phyloP scores from a whole-genome alignment of 2,888 invertebrate genomes.

The Orthosia gothica region DNA sequence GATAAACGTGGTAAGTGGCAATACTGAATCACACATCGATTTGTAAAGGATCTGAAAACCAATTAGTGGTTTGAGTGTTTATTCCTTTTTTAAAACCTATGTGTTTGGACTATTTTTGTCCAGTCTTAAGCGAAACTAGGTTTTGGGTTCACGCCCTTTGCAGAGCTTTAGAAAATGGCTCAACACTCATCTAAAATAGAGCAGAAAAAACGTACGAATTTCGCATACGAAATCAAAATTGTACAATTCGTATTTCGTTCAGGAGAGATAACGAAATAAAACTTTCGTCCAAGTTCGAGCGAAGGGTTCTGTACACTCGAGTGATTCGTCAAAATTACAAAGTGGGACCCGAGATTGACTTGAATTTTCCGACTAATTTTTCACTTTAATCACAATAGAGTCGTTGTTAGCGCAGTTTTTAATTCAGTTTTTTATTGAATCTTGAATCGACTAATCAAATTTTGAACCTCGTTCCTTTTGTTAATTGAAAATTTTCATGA shows the following conservation, averaged over 20 bases:
- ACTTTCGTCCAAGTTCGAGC: slow-evolving; percentile 72
- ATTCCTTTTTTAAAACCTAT: not conserved
- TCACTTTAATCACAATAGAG: slow-evolving; percentile 71
- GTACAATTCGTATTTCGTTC: slow-evolving; percentile 69
- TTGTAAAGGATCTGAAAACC: slow-evolving; percentile 38
- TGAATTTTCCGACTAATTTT: slow-evolving; percentile 70
- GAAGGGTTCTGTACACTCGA: slow-evolving; percentile 66
- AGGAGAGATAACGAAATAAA: slow-evolving; percentile 77
- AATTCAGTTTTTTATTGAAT: slow-evolving; percentile 60
- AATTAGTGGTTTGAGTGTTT: slow-evolving; percentile 25
- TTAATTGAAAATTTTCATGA: slow-evolving; percentile 38
- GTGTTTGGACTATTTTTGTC: slow-evolving; percentile 23
- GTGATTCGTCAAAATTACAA: slow-evolving; percentile 75
- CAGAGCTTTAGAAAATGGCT: slow-evolving; percentile 30
- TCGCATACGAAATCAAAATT: slow-evolving; percentile 59
- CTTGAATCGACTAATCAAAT: slow-evolving; percentile 46
- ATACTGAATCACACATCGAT: slow-evolving; percentile 59
- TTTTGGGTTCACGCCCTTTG: slow-evolving; percentile 39
- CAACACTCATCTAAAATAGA: slow-evolving; percentile 31
- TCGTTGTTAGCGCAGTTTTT: slow-evolving; percentile 65
- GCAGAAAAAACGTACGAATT: slow-evolving; percentile 41
- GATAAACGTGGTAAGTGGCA: slow-evolving; percentile 81
- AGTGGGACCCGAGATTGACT: slow-evolving; percentile 72
- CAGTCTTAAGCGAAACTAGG: slow-evolving; percentile 25
- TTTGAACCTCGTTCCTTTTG: slow-evolving; percentile 36